Evolutionary conservation across 2,797 vertebrate genomes (phyloP), one percentile per base, ranked within the genome.

Genomic region (Furcifer pardalis): DNA sequence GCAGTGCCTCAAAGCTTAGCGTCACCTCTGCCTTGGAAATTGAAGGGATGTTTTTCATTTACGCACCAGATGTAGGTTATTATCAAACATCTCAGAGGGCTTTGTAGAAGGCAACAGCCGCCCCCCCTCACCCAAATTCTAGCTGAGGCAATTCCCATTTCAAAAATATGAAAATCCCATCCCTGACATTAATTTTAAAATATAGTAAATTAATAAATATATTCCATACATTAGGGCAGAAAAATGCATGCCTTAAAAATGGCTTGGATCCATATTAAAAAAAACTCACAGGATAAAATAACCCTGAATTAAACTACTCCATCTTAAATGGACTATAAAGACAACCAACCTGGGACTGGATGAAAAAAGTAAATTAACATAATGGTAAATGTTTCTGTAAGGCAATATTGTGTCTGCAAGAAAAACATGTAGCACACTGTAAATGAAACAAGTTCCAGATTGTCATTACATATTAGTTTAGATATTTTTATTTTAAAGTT

Each of bases 391-490:
- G 3, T 46, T 71, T 84, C 79, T 80, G 42, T 85, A 86, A 84
- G 89, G 74, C 0, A 1, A 77, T 42, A 56, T 32, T 86, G 79
- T 82, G 68, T 84, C 72, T 69, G 56, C 73, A 90, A 89, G 42
- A 77, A 87, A 89, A 60, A 35, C 56, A 77, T 0, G 0, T 62
- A 89, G 81, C 9, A 2, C 56, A 73, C 35, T 44, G 9, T 86
- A 84, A 91, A 91, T 84, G 46, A 90, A 94, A 85, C 46, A 49
- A 91, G 44, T 77, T 92, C 35, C 84, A 92, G 82, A 69, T 90
- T 92, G 91, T 77, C 63, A 42, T 87, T 90, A 32, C 8, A 7
- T 1, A 78, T 79, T 27, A 5, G 37, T 84, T 80, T 72, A 80
- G 77, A 63, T 69, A 13, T n/a, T 19, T 21, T 66, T 87, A 52